Evolutionary conservation across 1,140 invertebrate species (phyloP).

Genomic region (Aphaenogaster rudis): DNA sequence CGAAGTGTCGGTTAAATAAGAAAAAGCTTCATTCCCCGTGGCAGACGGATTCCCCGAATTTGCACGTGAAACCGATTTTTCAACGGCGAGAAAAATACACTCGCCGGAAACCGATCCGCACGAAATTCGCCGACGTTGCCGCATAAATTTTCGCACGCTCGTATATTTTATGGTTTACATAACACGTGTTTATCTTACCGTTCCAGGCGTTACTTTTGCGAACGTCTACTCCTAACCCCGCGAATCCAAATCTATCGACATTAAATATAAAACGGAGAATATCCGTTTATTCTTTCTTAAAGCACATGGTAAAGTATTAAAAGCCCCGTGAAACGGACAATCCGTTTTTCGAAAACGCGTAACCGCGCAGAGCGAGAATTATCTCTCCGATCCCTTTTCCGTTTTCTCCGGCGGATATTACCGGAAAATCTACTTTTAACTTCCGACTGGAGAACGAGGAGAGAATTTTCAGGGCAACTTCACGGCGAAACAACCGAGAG

Average conservation of each 20-base stretch:
- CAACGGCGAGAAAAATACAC: slow-evolving; percentile 54
- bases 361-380: not conserved
- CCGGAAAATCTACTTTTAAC: slow-evolving; percentile 60
- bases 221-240: slow-evolving; percentile 12
- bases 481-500: slow-evolving; percentile 27
- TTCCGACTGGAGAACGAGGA: not conserved
- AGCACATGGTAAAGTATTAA: not conserved
- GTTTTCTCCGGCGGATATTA: slow-evolving; percentile 27
- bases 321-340: not conserved
- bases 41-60: slow-evolving; percentile 57
- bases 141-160: slow-evolving; percentile 55
- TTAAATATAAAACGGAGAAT: not conserved
- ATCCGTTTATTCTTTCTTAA: not conserved
- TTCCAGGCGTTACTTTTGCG: slow-evolving; percentile 17
- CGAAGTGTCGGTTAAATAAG: slow-evolving; percentile 64
- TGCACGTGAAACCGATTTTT: slow-evolving; percentile 59
- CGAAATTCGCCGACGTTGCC: slow-evolving; percentile 50
- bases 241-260: not conserved
- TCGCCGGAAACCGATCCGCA: slow-evolving; percentile 55
- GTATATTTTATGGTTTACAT: slow-evolving; percentile 42
- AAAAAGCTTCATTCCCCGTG: slow-evolving; percentile 38
- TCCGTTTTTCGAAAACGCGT: not conserved
- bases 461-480: slow-evolving; percentile 31
- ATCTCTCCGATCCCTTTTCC: slow-evolving; percentile 1
- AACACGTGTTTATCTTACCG: slow-evolving; percentile 56